These are phyloP conservation scores for Scartelaos histophorus DNA, from an alignment of 2,113 vertebrate genomes.

Conservation along the genomic window DNA sequence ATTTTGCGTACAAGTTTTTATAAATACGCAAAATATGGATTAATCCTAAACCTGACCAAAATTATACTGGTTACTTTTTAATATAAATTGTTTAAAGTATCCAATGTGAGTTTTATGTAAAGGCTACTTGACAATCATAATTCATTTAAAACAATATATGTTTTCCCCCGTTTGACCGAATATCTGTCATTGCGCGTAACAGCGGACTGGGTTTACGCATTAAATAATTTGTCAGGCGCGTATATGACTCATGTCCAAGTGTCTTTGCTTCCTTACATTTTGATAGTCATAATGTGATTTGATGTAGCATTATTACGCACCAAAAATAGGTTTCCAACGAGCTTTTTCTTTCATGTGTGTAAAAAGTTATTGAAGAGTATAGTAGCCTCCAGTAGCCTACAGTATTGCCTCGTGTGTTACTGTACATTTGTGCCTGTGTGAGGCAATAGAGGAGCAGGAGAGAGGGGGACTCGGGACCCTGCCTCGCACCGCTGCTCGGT, in stretches of 20 bases:
- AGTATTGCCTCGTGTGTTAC: not conserved
- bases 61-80: not conserved
- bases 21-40: not conserved
- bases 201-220: conserved; percentile 4
- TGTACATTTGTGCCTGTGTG: conserved; percentile 11
- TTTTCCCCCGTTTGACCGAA: not conserved
- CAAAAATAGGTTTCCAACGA: not conserved
- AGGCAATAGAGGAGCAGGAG: not conserved
- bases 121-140: not conserved
- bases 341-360: not conserved
- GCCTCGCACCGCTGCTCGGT: conserved; percentile 3
- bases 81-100: not conserved
- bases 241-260: conserved; percentile 14
- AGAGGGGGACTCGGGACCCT: conserved; percentile 5
- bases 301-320: not conserved
- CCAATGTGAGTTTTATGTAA: not conserved
- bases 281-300: not conserved
- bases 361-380: not conserved
- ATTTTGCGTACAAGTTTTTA: not conserved
- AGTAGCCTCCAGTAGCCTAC: not conserved
- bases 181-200: not conserved
- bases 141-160: not conserved
- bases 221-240: conserved; percentile 10
- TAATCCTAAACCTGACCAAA: not conserved
- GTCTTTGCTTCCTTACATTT: not conserved